Percentiles rank a stretch among this genome's conserved stretches.
These are phyloP conservation scores for Setophaga coronata DNA, from an alignment of 2,113 vertebrate species.

Conservation along the genomic window DNA sequence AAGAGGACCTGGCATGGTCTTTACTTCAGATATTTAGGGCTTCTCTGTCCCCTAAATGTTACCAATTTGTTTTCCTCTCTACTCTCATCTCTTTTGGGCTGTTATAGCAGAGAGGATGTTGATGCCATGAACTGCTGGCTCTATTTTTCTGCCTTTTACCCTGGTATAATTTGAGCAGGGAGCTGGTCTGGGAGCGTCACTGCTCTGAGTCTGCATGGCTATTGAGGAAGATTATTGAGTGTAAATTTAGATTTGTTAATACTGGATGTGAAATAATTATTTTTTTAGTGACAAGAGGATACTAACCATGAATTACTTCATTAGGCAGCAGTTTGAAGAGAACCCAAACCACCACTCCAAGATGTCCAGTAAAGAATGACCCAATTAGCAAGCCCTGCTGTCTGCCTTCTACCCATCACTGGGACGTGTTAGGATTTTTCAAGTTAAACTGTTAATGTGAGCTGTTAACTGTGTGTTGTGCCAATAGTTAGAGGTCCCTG, in stretches of 20 bases:
- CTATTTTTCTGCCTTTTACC: neutral
- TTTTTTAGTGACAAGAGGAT: neutral
- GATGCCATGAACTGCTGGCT: neutral
- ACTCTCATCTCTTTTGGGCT: neutral
- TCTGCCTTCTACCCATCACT: neutral
- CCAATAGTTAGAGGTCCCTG: neutral
- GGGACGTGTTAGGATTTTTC: neutral
- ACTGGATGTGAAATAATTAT: neutral
- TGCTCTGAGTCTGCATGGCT: neutral
- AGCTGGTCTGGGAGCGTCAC: neutral
- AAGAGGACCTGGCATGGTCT: neutral
- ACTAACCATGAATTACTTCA: constrained; percentile 28
- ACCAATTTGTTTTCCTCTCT: neutral
- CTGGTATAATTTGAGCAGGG: neutral
- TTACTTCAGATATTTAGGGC: neutral
- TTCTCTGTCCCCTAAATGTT: neutral
- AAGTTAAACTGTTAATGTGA: neutral
- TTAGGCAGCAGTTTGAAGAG: constrained; percentile 11
- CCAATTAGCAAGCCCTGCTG: constrained; percentile 22
- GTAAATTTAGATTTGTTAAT: constrained; percentile 6
- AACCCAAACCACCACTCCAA: neutral
- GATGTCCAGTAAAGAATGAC: constrained; percentile 9
- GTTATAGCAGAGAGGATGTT: neutral
- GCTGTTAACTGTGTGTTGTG: neutral
- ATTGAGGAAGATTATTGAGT: neutral